These are phyloP conservation scores for Cataglyphis rosenhaueri DNA, from an alignment of 2,888 invertebrate genomes.

Conservation along the genomic window DNA sequence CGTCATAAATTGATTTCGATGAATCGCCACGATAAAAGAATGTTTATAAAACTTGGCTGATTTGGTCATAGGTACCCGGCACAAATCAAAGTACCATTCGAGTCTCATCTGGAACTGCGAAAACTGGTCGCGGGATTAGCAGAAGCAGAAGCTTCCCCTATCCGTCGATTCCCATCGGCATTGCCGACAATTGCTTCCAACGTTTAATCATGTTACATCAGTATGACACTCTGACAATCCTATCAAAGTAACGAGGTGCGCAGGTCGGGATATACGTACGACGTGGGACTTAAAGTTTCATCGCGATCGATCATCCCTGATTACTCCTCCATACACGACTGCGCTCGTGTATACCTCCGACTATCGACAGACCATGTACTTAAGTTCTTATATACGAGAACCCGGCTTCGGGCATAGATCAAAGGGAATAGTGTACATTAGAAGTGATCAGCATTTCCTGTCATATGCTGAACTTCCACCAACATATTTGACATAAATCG, in stretches of 20 bases:
- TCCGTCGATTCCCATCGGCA: conserved; percentile 34
- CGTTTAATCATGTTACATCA: conserved; percentile 51
- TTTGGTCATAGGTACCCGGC: conserved; percentile 20
- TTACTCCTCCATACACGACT: conserved; percentile 52
- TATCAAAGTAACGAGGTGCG: conserved; percentile 51
- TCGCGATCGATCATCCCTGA: conserved; percentile 62
- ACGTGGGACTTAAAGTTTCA: conserved; percentile 42
- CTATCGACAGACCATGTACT: conserved; percentile 50
- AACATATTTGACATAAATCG: conserved; percentile 30
- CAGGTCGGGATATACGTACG: conserved; percentile 21
- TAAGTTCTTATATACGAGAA: conserved; percentile 43
- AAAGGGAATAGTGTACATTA: conserved; percentile 44
- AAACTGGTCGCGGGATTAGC: conserved; percentile 15
- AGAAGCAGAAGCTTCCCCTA: conserved; percentile 28
- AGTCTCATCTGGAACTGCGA: conserved; percentile 13
- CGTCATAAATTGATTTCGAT: not conserved
- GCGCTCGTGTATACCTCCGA: conserved; percentile 21
- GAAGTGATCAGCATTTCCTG: conserved; percentile 31
- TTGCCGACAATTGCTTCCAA: conserved; percentile 52
- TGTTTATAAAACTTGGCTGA: conserved; percentile 14
- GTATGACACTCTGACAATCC: conserved; percentile 47
- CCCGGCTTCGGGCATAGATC: conserved; percentile 26
- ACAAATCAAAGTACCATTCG: conserved; percentile 46
- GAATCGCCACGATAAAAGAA: conserved; percentile 11
- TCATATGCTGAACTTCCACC: conserved; percentile 27